Conservation (phyloP, 2,888 invertebrate species). For the Teleogryllus oceanicus region DNA sequence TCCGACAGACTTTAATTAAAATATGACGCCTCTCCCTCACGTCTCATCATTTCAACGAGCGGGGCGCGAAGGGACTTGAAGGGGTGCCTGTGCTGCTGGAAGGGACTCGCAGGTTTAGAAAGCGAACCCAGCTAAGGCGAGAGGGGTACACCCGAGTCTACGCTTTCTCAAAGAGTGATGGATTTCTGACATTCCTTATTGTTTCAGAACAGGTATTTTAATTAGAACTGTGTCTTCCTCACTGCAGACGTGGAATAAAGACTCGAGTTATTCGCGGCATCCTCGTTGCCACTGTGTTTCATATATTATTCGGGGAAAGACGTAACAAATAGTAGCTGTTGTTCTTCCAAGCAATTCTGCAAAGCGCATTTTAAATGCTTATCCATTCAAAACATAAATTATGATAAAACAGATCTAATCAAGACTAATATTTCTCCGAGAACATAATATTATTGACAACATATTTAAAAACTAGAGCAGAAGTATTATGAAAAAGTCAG, state of each 20-base stretch:
- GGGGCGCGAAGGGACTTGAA: neutral
- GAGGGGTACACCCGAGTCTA: neutral
- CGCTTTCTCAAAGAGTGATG: conserved; percentile 31
- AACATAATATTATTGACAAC: too few species aligned
- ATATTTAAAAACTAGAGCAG: too few species aligned
- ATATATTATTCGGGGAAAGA: neutral
- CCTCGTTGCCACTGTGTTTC: neutral
- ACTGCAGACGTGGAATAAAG: neutral
- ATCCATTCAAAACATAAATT: too few species aligned
- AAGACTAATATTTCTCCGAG: too few species aligned
- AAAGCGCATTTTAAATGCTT: neutral
- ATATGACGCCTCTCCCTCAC: conserved; percentile 24
- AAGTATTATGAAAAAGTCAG: too few species aligned
- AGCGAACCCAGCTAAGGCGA: conserved; percentile 23
- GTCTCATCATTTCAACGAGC: neutral
- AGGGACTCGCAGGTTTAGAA: conserved; percentile 26
- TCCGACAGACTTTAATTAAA: conserved; percentile 32
- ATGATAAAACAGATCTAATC: too few species aligned
- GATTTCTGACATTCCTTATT: conserved; percentile 31
- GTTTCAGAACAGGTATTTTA: conserved; percentile 29
- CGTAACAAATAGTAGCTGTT: neutral
- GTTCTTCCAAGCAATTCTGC: neutral
- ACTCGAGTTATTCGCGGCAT: neutral
- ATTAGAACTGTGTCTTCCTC: conserved; percentile 29
- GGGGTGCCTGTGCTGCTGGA: neutral